phyloP scores from a whole-genome alignment of 2,797 vertebrate genomes.

The Uromys caudimaculatus region DNA sequence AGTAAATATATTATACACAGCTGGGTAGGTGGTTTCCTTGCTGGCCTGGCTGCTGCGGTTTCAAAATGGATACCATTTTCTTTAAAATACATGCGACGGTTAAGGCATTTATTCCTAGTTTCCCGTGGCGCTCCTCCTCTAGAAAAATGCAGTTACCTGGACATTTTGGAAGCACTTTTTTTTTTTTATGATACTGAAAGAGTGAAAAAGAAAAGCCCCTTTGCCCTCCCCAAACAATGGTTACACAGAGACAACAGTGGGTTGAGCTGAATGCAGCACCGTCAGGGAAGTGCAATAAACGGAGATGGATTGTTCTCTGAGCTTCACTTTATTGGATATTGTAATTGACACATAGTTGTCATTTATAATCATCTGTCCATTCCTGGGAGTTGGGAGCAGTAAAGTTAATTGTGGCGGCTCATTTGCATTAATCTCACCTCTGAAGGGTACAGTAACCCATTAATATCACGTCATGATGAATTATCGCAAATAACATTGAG shows the following conservation, averaged over 20 bases:
- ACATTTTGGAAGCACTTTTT: slow-evolving; percentile 74
- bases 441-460: slow-evolving; percentile 96
- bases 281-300: slow-evolving; percentile 90
- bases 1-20: slow-evolving; percentile 86
- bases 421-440: slow-evolving; percentile 96
- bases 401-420: slow-evolving; percentile 96
- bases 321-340: slow-evolving; percentile 92
- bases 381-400: slow-evolving; percentile 92
- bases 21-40: slow-evolving; percentile 83
- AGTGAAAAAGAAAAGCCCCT: slow-evolving; percentile 58
- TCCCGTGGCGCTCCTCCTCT: slow-evolving; percentile 81
- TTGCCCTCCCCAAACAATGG: slow-evolving; percentile 78
- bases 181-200: slow-evolving; percentile 66
- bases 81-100: slow-evolving; percentile 76
- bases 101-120: slow-evolving; percentile 79
- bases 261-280: slow-evolving; percentile 87
- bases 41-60: slow-evolving; percentile 83
- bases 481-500: slow-evolving; percentile 96
- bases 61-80: slow-evolving; percentile 81
- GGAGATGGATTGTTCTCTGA: slow-evolving; percentile 91
- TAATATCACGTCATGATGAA: slow-evolving; percentile 98
- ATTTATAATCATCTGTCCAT: slow-evolving; percentile 95
- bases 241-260: slow-evolving; percentile 88
- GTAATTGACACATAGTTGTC: slow-evolving; percentile 96
- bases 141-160: slow-evolving; percentile 67